These are phyloP conservation scores for Mus spicilegus DNA, from an alignment of 2,113 vertebrate genomes.

Conservation along the genomic window DNA sequence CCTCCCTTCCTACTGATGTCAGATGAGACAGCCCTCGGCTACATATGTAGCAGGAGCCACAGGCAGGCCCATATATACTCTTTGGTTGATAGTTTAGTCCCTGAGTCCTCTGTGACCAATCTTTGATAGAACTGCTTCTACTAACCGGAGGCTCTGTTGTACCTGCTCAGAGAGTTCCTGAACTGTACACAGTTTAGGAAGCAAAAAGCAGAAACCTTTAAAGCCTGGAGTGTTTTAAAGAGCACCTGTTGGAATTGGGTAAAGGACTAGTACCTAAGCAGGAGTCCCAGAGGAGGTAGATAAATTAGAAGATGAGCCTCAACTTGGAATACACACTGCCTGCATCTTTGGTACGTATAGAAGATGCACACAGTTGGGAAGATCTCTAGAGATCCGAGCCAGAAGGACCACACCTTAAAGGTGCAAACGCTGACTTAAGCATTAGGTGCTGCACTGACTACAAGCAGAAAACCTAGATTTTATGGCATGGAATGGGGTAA, in stretches of 20 bases:
- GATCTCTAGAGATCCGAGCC: background rate
- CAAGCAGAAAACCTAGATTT: background rate
- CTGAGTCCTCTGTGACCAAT: too few species aligned
- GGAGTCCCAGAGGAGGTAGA: background rate
- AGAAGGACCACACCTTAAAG: background rate
- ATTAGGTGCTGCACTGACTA: background rate
- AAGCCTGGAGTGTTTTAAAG: background rate
- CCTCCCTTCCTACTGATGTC: too few species aligned
- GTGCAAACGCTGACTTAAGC: background rate
- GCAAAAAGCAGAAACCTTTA: background rate
- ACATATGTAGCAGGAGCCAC: too few species aligned
- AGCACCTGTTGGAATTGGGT: background rate
- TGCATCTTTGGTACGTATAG: background rate
- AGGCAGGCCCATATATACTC: too few species aligned
- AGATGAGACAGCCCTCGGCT: too few species aligned
- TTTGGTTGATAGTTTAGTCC: too few species aligned
- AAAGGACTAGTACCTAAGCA: background rate
- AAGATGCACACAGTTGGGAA: background rate
- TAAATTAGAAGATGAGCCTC: background rate
- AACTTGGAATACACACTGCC: background rate
- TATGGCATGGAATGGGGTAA: too few species aligned
- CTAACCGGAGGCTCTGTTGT: fast-evolving
- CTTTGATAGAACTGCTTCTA: background rate
- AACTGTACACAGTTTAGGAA: background rate
- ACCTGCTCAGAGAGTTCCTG: background rate